A percentile compares a stretch with the other conserved stretches of the same genome.
These are phyloP conservation scores for Montipora sp. DNA, from an alignment of 64 coral and sea anemone genomes.

Conservation along the genomic window DNA sequence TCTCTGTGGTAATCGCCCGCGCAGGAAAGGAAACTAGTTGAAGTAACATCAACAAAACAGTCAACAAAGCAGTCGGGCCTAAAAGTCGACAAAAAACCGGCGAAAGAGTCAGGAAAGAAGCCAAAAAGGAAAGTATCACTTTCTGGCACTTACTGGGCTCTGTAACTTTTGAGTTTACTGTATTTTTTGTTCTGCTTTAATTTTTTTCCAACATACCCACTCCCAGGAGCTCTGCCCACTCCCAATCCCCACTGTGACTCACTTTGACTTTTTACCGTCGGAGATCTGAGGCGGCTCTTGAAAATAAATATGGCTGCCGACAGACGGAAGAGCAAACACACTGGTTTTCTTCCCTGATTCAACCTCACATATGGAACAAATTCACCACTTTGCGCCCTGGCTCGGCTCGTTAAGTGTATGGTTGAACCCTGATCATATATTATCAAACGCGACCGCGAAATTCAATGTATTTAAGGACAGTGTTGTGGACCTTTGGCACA, in stretches of 20 bases:
- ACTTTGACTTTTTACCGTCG: neutral
- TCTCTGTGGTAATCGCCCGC: no score
- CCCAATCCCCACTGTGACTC: neutral
- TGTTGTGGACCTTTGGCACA: conserved; percentile 24
- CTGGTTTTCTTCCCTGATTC: neutral
- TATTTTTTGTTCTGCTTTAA: no score
- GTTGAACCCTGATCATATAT: conserved; percentile 14
- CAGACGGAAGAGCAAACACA: neutral
- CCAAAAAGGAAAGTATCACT: no score
- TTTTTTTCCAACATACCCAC: no score
- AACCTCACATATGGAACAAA: neutral
- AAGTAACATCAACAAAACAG: no score
- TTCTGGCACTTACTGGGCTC: no score
- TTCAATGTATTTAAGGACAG: conserved; percentile 1
- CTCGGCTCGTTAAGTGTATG: conserved; percentile 3
- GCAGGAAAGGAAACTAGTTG: no score
- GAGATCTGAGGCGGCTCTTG: neutral
- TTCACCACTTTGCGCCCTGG: neutral
- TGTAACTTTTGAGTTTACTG: no score
- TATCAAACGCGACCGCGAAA: conserved; percentile 20
- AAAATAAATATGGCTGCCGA: conserved; percentile 28
- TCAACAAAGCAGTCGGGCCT: no score
- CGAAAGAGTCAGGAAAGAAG: no score
- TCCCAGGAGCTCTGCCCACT: neutral
- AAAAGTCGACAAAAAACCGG: no score